These are phyloP conservation scores for Drosophila pandora DNA, from an alignment of 1,140 invertebrate species.

Conservation along the genomic window DNA sequence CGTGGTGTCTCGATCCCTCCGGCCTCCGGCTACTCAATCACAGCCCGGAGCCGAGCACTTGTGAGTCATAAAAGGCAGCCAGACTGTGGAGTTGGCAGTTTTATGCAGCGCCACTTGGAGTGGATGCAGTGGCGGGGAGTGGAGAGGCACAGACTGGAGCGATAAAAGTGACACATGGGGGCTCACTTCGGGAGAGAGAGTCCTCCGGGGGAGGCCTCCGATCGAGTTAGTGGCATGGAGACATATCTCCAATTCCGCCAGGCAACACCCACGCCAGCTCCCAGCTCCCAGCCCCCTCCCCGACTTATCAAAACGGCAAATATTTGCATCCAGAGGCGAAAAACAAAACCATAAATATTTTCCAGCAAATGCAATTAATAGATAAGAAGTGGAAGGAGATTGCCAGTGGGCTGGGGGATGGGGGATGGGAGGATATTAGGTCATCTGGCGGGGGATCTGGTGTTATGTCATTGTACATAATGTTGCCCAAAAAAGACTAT, in stretches of 20 bases:
- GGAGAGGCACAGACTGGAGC: constrained; percentile 12
- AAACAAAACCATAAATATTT: not conserved
- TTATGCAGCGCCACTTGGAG: constrained; percentile 43
- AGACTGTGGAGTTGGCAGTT: constrained; percentile 50
- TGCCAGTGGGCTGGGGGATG: too few species aligned
- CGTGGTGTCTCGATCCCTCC: constrained; percentile 5
- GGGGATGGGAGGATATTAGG: too few species aligned
- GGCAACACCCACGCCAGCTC: not conserved
- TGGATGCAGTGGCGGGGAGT: not conserved
- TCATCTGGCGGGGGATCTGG: too few species aligned
- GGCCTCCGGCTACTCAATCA: constrained; percentile 56
- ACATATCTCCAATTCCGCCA: not conserved
- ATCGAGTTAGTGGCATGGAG: constrained; percentile 17
- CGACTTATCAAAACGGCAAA: not conserved
- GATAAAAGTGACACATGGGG: constrained; percentile 56
- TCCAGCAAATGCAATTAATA: not conserved
- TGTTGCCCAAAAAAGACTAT: too few species aligned
- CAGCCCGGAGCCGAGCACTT: constrained; percentile 36
- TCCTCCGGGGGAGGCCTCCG: constrained; percentile 9
- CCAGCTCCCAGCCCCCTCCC: too few species aligned
- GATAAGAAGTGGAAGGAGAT: not conserved
- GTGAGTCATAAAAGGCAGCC: constrained; percentile 46
- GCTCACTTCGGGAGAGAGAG: constrained; percentile 8
- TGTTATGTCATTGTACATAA: too few species aligned
- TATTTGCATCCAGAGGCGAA: not conserved